These are phyloP conservation scores for Rhizomys pruinosus DNA, from an alignment of 2,113 vertebrate species.

Conservation along the genomic window DNA sequence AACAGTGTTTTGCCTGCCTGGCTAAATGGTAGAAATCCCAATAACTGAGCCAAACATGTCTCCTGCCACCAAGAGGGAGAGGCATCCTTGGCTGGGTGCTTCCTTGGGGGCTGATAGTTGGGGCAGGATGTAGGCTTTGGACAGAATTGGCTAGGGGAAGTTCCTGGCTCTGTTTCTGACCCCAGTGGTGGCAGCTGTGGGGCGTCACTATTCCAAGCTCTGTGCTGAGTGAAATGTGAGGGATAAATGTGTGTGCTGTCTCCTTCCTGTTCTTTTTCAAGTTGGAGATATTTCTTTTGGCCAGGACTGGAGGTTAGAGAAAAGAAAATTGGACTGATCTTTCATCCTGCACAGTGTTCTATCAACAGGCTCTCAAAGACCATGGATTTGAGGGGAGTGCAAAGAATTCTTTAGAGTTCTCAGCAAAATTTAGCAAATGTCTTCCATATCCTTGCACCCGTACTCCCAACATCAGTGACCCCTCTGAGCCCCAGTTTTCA, in stretches of 20 bases:
- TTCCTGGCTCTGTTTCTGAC: background rate
- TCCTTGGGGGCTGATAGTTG: background rate
- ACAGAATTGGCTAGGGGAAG: background rate
- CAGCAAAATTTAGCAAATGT: background rate
- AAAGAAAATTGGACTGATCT: constrained; percentile 27
- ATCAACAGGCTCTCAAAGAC: background rate
- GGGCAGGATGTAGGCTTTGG: background rate
- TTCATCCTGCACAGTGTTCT: background rate
- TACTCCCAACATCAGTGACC: background rate
- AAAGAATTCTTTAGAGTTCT: constrained; percentile 9
- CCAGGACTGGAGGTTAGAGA: constrained; percentile 11
- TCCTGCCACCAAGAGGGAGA: background rate
- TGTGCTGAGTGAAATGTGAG: background rate
- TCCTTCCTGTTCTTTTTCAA: constrained; percentile 21
- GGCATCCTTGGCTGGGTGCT: background rate
- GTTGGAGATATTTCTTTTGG: constrained; percentile 46
- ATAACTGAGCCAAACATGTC: constrained; percentile 18
- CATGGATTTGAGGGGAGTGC: background rate
- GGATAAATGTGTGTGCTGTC: background rate
- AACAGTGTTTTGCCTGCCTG: background rate
- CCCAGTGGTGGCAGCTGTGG: background rate
- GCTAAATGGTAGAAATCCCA: constrained; percentile 3
- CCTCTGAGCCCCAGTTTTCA: constrained; percentile 13
- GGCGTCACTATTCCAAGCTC: background rate
- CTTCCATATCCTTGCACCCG: background rate